Percentiles rank a stretch among this genome's conserved stretches.
phyloP scores from a whole-genome alignment of 2,113 vertebrate genomes.

The Peucedramus taeniatus region DNA sequence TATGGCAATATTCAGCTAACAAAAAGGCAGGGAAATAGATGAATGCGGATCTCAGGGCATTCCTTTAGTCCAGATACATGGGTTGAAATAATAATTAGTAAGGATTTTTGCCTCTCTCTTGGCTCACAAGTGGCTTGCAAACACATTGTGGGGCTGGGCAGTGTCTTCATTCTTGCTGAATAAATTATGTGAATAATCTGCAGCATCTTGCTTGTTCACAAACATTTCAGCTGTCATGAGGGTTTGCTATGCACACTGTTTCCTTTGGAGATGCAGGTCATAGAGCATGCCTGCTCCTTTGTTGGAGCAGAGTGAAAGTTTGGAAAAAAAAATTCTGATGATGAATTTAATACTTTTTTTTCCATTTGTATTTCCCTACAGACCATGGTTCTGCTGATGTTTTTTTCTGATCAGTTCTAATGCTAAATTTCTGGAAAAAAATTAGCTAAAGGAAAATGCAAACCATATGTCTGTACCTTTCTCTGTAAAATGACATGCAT shows the following conservation, averaged over 20 bases:
- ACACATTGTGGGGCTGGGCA: background rate
- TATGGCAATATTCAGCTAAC: background rate
- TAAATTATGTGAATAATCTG: background rate
- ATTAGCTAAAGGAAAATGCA: background rate
- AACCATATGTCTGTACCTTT: constrained; percentile 32
- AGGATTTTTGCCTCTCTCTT: background rate
- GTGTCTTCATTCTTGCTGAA: background rate
- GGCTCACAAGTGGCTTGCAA: background rate
- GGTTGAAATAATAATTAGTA: background rate
- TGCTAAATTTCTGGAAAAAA: background rate
- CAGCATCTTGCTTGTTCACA: background rate
- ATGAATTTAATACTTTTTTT: background rate
- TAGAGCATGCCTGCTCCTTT: background rate
- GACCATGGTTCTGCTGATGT: background rate
- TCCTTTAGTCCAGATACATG: background rate
- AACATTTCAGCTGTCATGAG: background rate
- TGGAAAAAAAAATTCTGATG: background rate
- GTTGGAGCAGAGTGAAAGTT: background rate
- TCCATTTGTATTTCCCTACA: background rate
- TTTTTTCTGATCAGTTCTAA: background rate
- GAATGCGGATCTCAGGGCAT: background rate
- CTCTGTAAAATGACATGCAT: background rate
- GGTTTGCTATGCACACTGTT: background rate
- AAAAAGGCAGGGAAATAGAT: background rate
- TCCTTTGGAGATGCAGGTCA: background rate